Percentiles rank a stretch among this genome's conserved stretches.
Evolutionary conservation across 1,140 invertebrate genomes (phyloP).

Genomic region (Ephestia elutella): DNA sequence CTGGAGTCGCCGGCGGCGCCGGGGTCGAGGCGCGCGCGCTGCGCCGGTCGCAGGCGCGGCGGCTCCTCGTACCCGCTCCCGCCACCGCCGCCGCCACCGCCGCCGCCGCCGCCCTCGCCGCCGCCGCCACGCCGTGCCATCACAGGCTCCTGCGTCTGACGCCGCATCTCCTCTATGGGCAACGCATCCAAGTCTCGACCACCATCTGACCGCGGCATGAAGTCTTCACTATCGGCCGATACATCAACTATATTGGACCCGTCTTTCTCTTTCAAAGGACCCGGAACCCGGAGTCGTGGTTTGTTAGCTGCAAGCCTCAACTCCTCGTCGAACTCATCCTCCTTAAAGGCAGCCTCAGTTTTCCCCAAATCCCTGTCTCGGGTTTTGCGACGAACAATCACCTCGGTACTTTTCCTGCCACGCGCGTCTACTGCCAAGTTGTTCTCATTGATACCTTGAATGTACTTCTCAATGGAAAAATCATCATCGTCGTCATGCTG

Average conservation of each 20-base stretch:
- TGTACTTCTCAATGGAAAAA: slow-evolving; percentile 16
- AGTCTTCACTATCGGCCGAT: not conserved
- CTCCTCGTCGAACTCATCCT: not conserved
- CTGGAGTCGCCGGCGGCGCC: slow-evolving; percentile 28
- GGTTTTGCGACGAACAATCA: slow-evolving; percentile 29
- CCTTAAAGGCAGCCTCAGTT: not conserved
- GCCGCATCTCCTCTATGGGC: not conserved
- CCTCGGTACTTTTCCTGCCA: slow-evolving; percentile 21
- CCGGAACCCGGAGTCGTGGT: not conserved
- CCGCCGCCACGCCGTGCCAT: no score
- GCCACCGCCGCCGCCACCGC: not conserved
- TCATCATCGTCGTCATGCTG: slow-evolving; percentile 9
- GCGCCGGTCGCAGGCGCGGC: slow-evolving; percentile 6
- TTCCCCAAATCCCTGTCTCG: slow-evolving; percentile 14
- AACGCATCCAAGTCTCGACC: not conserved
- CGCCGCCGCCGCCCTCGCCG: no score
- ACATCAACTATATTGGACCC: not conserved
- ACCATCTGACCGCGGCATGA: not conserved
- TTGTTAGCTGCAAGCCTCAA: not conserved
- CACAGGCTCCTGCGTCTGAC: not conserved
- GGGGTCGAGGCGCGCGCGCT: not conserved
- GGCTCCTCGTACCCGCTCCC: slow-evolving; percentile 14
- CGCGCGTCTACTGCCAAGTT: slow-evolving; percentile 9
- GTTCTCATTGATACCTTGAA: slow-evolving; percentile 19
- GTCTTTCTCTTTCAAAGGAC: not conserved